phyloP scores from a whole-genome alignment of 2,113 vertebrate genomes.

The Baryphthengus martii region DNA sequence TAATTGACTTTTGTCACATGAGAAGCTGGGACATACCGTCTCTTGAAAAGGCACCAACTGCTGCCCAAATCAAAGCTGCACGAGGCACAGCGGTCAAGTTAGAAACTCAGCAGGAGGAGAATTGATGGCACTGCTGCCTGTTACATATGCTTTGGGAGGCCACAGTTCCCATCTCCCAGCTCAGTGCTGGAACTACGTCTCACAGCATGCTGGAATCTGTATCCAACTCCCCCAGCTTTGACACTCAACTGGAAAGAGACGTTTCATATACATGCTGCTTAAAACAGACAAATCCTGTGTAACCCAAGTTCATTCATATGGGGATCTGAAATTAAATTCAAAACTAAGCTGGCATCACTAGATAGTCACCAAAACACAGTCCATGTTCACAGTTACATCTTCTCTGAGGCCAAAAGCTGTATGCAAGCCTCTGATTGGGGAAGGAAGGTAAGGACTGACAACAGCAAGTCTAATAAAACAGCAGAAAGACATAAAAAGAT shows the following conservation, averaged over 20 bases:
- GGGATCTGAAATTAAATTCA: neutral
- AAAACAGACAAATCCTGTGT: neutral
- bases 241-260: too few relatives aligned
- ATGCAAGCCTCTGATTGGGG: neutral
- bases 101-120: neutral
- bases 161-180: neutral
- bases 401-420: neutral
- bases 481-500: neutral
- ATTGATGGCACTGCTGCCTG: neutral
- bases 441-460: neutral
- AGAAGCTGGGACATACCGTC: neutral
- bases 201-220: neutral
- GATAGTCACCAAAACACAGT: neutral
- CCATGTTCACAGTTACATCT: neutral
- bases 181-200: neutral
- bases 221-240: neutral
- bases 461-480: neutral
- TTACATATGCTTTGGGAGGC: neutral
- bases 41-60: neutral
- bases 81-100: accelerated
- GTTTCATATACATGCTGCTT: accelerated
- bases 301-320: neutral
- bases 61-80: neutral
- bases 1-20: neutral
- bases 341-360: neutral